A percentile compares a stretch with the other conserved stretches of the same genome.
phyloP scores from a whole-genome alignment of 2,797 vertebrate genomes.

The Danio albolineatus region DNA sequence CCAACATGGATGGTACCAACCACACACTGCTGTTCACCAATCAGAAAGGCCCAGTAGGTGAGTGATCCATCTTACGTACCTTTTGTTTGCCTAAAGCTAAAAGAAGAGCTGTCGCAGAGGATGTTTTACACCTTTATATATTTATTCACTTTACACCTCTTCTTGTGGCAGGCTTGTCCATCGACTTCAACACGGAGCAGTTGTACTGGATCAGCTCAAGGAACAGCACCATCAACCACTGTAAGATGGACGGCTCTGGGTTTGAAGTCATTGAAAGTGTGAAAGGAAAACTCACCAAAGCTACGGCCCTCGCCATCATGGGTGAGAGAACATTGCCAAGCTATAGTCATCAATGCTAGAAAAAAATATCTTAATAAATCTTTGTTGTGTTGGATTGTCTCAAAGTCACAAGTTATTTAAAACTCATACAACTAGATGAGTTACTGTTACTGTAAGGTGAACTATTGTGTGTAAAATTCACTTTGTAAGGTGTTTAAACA shows the following conservation, averaged over 20 bases:
- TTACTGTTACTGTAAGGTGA: too few species aligned
- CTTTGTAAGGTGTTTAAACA: too few species aligned
- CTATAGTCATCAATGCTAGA: neutral
- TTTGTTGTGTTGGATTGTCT: too few species aligned
- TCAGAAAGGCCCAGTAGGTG: constrained; percentile 94
- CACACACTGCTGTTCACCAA: constrained; percentile 85
- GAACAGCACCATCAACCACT: constrained; percentile 89
- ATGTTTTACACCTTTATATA: neutral
- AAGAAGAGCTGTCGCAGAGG: neutral
- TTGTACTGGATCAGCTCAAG: constrained; percentile 98
- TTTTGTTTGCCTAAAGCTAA: neutral
- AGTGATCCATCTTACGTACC: constrained; percentile 53
- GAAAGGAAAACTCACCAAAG: constrained; percentile 89
- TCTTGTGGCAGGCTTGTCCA: constrained; percentile 85
- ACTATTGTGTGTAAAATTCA: too few species aligned
- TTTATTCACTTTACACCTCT: too few species aligned
- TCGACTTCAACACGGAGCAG: constrained; percentile 89
- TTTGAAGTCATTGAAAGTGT: constrained; percentile 84
- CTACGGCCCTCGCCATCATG: constrained; percentile 95
- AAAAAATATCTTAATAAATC: too few species aligned
- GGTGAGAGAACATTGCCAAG: constrained; percentile 76
- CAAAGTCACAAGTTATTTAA: too few species aligned
- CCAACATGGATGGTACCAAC: constrained; percentile 95
- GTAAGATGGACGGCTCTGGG: constrained; percentile 86
- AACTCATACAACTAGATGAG: too few species aligned